A percentile compares a stretch with the other conserved stretches of the same genome.
phyloP scores from a whole-genome alignment of 2,888 invertebrate species.

The Melinopterus prodromus region DNA sequence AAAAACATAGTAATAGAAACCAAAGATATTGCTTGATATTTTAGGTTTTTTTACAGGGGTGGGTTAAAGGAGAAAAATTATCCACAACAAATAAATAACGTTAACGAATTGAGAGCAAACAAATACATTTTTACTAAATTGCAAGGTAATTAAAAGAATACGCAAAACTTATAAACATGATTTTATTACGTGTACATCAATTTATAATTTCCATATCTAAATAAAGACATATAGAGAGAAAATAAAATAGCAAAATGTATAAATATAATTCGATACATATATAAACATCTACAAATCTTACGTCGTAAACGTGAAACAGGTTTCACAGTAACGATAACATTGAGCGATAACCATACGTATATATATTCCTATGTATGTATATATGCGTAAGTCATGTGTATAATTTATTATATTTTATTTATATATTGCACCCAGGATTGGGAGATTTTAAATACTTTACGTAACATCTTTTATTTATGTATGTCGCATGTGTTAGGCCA shows the following conservation, averaged over 20 bases:
- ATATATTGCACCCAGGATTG: background rate
- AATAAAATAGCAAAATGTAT: constrained; percentile 19
- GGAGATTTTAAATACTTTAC: background rate
- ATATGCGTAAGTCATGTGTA: background rate
- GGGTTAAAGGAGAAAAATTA: too few species aligned
- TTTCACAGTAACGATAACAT: constrained; percentile 7
- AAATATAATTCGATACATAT: constrained; percentile 11
- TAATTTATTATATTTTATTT: background rate
- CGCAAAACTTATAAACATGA: background rate
- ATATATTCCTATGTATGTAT: background rate
- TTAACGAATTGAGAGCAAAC: too few species aligned
- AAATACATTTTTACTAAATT: too few species aligned
- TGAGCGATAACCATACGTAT: constrained; percentile 14
- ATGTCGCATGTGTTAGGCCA: too few species aligned
- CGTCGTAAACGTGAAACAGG: background rate
- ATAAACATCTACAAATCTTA: constrained; percentile 7
- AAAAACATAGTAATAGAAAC: too few species aligned
- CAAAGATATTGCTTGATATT: too few species aligned
- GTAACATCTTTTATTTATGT: background rate
- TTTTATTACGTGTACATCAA: constrained; percentile 9
- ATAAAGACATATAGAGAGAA: constrained; percentile 18
- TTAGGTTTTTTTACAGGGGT: too few species aligned
- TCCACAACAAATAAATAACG: too few species aligned
- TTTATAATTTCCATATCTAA: constrained; percentile 15
- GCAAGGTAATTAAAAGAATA: background rate